Evolutionary conservation across 2,888 invertebrate genomes (phyloP), one percentile per base, ranked within the genome.

Genomic region (Platynereis dumerilii): DNA sequence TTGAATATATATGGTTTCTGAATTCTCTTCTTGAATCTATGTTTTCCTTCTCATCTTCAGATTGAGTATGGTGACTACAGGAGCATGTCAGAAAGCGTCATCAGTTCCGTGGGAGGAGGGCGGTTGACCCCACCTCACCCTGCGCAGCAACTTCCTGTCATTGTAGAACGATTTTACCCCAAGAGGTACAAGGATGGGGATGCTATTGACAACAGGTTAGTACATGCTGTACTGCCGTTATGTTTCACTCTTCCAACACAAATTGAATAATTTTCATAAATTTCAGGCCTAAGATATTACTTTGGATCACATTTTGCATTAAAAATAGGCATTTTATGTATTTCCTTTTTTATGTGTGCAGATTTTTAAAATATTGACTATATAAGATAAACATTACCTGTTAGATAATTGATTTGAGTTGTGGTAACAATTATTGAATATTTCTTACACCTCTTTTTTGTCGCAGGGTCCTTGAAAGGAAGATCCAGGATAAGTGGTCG

Each of bases 121-220:
- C 66, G 48, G 20, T 80, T 84, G 20, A 85, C 85, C 7, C 87
- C 87, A 66, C 82, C 84, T 24, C 85, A 48, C 60, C 28, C 58
- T 10, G 52, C 20, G n/a, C 65, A 65, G 45, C 65, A 67, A 29
- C 22, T 87, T 7, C 85, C 87, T 22, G 89, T 90, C 78, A 91
- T 92, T 68, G 85, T 96, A 61, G 93, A 94, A 78, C 90, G 93
- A 80, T 96, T 95, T 86, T 95, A 94, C 86, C 96, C 96, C 0
- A 90, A 91, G 80, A 87, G 94, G 60, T 96, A 95, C 85, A 87
- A 93, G 61, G 92, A 92, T 54, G 87, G 87, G 24, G 44, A 20
- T 22, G 34, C 54, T 20, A 29, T 48, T 10, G 65, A 67, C 12
- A 44, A 55, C 27, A 67, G 66, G 67, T 69, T 29, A 45, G 54